Conservation (phyloP, 2,888 invertebrate genomes). For the Hemistola chrysoprasaria region DNA sequence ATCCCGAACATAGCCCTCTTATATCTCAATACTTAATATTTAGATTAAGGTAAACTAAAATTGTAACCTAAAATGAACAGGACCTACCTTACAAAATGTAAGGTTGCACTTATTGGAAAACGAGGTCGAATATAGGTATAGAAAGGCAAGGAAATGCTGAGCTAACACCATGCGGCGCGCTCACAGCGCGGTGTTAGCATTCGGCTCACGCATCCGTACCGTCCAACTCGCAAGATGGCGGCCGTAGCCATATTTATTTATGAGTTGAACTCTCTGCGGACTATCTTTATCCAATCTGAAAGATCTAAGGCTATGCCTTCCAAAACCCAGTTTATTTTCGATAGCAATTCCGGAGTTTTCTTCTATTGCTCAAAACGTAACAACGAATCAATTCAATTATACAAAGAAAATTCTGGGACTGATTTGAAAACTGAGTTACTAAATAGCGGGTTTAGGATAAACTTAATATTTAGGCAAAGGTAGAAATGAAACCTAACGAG, state of each 20-base stretch:
- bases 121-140: slow-evolving; percentile 10
- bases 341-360: too few relatives aligned
- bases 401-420: too few relatives aligned
- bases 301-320: slow-evolving; percentile 29
- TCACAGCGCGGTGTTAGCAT: slow-evolving; percentile 33
- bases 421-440: too few relatives aligned
- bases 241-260: slow-evolving; percentile 55
- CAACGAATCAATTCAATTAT: too few relatives aligned
- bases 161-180: slow-evolving; percentile 8
- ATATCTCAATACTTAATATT: too few relatives aligned
- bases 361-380: too few relatives aligned
- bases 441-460: too few relatives aligned
- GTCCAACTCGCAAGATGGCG: slow-evolving; percentile 44
- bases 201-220: slow-evolving; percentile 46
- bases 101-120: neutral
- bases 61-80: neutral
- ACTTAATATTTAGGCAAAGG: too few relatives aligned
- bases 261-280: slow-evolving; percentile 50
- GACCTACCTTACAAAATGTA: slow-evolving; percentile 16
- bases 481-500: too few relatives aligned
- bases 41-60: too few relatives aligned
- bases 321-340: too few relatives aligned
- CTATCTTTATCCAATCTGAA: slow-evolving; percentile 48
- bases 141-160: slow-evolving; percentile 13
- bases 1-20: too few relatives aligned